Evolutionary conservation across 2,113 vertebrate genomes (phyloP).

Genomic region (Dromiciops gliroides): DNA sequence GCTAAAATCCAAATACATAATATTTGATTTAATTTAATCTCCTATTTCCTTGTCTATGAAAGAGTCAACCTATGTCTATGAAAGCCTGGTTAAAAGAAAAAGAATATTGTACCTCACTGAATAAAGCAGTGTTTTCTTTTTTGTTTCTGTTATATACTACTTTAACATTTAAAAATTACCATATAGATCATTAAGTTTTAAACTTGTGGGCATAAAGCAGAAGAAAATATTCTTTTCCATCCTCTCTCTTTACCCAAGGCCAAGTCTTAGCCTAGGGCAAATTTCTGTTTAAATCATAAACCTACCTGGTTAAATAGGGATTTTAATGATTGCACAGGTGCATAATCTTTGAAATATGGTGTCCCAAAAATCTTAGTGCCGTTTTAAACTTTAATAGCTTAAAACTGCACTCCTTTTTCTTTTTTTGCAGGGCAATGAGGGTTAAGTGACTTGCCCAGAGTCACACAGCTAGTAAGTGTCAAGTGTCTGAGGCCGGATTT

Average conservation of each 20-base stretch:
- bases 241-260: conserved; percentile 22
- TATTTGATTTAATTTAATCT: not conserved
- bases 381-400: not conserved
- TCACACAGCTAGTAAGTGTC: too few relatives aligned
- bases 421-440: too few relatives aligned
- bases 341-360: conserved; percentile 46
- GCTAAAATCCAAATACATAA: not conserved
- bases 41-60: not conserved
- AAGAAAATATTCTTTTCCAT: not conserved
- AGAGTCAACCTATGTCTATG: not conserved
- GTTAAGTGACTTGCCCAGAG: too few relatives aligned
- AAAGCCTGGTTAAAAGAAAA: too few relatives aligned
- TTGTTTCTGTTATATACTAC: conserved; percentile 34
- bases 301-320: conserved; percentile 56
- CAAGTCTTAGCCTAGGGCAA: conserved; percentile 47
- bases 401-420: not conserved
- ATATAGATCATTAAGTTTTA: conserved; percentile 29
- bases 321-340: conserved; percentile 43
- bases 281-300: conserved; percentile 72
- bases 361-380: not conserved
- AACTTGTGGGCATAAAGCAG: not conserved
- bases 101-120: conserved; percentile 51
- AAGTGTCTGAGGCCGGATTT: too few relatives aligned
- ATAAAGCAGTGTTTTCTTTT: conserved; percentile 41
- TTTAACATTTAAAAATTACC: conserved; percentile 25